These are phyloP conservation scores for Entomyzon cyanotis DNA, from an alignment of 2,113 vertebrate genomes.

Conservation along the genomic window DNA sequence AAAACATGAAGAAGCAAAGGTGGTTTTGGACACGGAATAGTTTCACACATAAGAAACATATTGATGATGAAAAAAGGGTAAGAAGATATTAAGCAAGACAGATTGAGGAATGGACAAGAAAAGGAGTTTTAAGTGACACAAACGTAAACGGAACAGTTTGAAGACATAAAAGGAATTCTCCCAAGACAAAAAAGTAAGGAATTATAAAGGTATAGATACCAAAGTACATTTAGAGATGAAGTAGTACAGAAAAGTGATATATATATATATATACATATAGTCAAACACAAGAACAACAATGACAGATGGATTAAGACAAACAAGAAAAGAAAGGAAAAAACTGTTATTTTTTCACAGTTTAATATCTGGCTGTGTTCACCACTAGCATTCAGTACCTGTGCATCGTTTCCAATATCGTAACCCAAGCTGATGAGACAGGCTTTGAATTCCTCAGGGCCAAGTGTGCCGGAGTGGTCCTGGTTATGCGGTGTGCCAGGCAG, in stretches of 20 bases:
- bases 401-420: conserved; percentile 99
- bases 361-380: conserved; percentile 69
- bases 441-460: conserved; percentile 99
- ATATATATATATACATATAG: neutral
- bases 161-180: conserved; percentile 18
- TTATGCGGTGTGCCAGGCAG: conserved; percentile 85
- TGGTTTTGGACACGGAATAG: neutral
- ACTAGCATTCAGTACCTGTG: conserved; percentile 90
- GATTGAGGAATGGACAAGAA: neutral
- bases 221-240: conserved; percentile 1
- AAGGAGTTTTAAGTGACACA: neutral
- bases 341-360: conserved; percentile 74
- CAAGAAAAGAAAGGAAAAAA: conserved; percentile 75
- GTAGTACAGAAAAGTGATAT: neutral
- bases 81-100: neutral
- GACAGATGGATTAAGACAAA: conserved; percentile 66
- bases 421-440: conserved; percentile 99
- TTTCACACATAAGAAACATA: neutral
- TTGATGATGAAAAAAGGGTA: neutral
- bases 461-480: conserved; percentile 98
- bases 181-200: neutral
- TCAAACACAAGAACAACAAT: conserved; percentile 27
- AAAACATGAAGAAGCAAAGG: conserved; percentile 2
- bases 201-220: neutral
- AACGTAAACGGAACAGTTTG: neutral